Conservation (phyloP, 1,140 invertebrate genomes). For the Drosophila ananassae region DNA sequence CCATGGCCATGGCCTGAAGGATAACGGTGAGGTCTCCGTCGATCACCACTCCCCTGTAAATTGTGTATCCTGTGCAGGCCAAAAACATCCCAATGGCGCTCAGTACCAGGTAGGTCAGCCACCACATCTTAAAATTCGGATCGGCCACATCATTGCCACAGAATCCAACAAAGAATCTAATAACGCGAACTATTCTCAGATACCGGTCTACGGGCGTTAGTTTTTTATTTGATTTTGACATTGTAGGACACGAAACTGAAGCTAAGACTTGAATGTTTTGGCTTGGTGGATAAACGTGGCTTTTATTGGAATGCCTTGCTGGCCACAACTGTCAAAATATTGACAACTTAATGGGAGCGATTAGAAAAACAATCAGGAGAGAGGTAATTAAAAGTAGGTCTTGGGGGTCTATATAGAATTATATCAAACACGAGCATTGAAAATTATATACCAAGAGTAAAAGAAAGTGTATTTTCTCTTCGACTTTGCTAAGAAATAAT, state of each 20-base stretch:
- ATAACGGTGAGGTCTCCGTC: conserved; percentile 55
- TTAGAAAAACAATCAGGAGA: conserved; percentile 4
- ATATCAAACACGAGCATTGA: neutral
- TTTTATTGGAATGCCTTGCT: conserved; percentile 29
- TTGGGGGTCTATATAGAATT: neutral
- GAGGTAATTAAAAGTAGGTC: conserved; percentile 5
- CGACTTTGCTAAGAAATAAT: neutral
- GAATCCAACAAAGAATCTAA: conserved; percentile 53
- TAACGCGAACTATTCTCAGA: conserved; percentile 29
- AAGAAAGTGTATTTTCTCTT: neutral
- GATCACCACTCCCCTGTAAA: conserved; percentile 50
- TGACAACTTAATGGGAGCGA: conserved; percentile 53
- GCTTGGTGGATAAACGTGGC: neutral
- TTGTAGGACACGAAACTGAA: neutral
- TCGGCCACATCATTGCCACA: conserved; percentile 55
- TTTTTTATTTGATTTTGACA: conserved; percentile 19
- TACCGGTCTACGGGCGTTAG: conserved; percentile 31
- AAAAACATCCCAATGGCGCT: conserved; percentile 35
- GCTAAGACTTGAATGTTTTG: neutral
- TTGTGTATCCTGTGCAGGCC: conserved; percentile 49
- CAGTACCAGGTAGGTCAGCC: conserved; percentile 48
- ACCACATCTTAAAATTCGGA: conserved; percentile 55
- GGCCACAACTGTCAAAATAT: conserved; percentile 48
- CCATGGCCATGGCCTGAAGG: conserved; percentile 48
- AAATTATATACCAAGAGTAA: neutral